A percentile compares a stretch with the other conserved stretches of the same genome.
These are phyloP conservation scores for Hylia prasina DNA, from an alignment of 2,113 vertebrate genomes.

Conservation along the genomic window DNA sequence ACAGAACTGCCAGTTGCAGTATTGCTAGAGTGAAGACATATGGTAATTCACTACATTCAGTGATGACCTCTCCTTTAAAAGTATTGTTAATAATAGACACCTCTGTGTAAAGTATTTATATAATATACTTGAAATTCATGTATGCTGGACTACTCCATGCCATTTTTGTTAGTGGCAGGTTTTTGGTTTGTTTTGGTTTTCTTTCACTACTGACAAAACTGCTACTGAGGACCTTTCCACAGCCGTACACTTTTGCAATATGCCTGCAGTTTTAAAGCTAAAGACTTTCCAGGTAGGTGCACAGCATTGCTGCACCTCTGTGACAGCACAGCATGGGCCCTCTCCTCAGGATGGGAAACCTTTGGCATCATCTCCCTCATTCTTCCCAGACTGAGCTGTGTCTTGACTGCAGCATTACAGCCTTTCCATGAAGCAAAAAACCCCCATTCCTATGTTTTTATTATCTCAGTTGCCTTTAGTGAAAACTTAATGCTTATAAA, in stretches of 20 bases:
- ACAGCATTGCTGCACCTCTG: not conserved
- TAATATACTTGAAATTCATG: slow-evolving; percentile 18
- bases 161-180: not conserved
- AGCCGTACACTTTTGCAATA: not conserved
- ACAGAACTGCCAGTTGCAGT: slow-evolving; percentile 46
- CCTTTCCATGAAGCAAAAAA: not conserved
- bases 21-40: slow-evolving; percentile 38
- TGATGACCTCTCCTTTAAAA: slow-evolving; percentile 45
- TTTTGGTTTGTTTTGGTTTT: not conserved
- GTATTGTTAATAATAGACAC: slow-evolving; percentile 43
- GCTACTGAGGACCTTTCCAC: not conserved
- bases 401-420: not conserved
- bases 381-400: rapidly evolving
- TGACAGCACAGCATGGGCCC: rapidly evolving
- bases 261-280: not conserved
- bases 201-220: not conserved
- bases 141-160: not conserved
- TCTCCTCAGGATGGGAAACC: not conserved
- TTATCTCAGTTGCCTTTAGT: not conserved
- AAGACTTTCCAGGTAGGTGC: not conserved
- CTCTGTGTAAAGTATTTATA: slow-evolving; percentile 20
- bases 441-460: not conserved
- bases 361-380: not conserved
- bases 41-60: slow-evolving; percentile 6
- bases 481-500: not conserved